Evolutionary conservation across 2,888 invertebrate species (phyloP).

Genomic region (Phrixothrix hirtus): DNA sequence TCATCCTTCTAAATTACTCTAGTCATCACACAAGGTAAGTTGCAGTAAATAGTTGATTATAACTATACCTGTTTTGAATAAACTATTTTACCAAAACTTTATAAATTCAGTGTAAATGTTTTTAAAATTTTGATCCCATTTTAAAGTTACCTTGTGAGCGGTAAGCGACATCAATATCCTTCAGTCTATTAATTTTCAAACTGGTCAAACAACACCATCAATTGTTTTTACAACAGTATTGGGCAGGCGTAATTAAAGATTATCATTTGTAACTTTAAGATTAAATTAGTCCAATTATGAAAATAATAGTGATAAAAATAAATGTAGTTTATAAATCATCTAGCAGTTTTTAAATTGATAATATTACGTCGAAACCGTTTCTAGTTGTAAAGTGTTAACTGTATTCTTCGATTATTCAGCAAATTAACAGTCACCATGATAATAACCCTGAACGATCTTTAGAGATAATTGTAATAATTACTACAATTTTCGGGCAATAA

Average conservation of each 20-base stretch:
- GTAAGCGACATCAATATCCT: neutral
- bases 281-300: neutral
- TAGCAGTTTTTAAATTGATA: too few relatives aligned
- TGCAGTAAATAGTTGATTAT: neutral
- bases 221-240: constrained; percentile 7
- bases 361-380: too few relatives aligned
- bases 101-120: too few relatives aligned
- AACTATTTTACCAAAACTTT: too few relatives aligned
- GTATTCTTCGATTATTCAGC: constrained; percentile 6
- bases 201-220: constrained; percentile 7
- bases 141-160: neutral
- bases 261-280: constrained; percentile 1
- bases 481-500: too few relatives aligned
- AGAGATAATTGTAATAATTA: too few relatives aligned
- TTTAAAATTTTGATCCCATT: neutral
- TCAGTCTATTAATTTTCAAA: constrained; percentile 15
- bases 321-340: too few relatives aligned
- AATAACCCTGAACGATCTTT: constrained; percentile 7
- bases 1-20: constrained; percentile 22
- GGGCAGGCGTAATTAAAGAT: neutral
- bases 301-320: neutral
- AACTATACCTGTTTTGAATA: neutral
- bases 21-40: constrained; percentile 29
- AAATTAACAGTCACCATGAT: constrained; percentile 12
- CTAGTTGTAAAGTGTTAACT: too few relatives aligned